Evolutionary conservation across 2,888 invertebrate species (phyloP).

Genomic region (Perdita meconis): DNA sequence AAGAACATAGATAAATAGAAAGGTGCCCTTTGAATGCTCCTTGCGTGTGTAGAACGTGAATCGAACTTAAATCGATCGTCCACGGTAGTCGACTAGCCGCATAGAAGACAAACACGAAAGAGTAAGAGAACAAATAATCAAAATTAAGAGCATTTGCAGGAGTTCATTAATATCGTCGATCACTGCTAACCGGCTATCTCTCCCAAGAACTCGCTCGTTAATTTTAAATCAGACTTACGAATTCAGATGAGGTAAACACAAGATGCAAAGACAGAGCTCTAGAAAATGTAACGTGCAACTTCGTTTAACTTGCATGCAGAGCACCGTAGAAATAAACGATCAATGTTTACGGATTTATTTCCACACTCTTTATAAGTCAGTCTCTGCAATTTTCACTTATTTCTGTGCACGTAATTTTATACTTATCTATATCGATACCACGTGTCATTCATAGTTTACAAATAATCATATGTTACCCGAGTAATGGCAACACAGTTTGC

Average conservation of each 20-base stretch:
- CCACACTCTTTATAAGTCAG: too few species aligned
- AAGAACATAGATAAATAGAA: slow-evolving; percentile 48
- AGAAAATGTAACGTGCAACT: not conserved
- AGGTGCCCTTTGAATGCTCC: slow-evolving; percentile 51
- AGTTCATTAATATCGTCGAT: not conserved
- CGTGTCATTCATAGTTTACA: not conserved
- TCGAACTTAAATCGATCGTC: slow-evolving; percentile 57
- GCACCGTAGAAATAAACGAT: not conserved
- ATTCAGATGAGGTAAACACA: slow-evolving; percentile 1
- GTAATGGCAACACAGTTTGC: not conserved
- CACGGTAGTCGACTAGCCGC: slow-evolving; percentile 27
- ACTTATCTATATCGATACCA: not conserved
- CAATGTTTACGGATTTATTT: not conserved
- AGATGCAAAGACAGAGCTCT: not conserved
- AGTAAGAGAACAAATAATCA: not conserved
- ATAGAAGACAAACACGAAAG: not conserved
- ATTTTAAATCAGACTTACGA: not conserved
- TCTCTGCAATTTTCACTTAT: too few species aligned
- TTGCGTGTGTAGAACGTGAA: slow-evolving; percentile 61
- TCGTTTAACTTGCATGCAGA: not conserved
- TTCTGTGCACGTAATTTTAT: not conserved
- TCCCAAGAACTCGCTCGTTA: not conserved
- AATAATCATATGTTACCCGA: not conserved
- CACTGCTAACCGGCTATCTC: not conserved
- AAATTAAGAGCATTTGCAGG: not conserved